These are phyloP conservation scores for Auanema freiburgensis DNA, from an alignment of 2,888 invertebrate genomes.

Conservation along the genomic window DNA sequence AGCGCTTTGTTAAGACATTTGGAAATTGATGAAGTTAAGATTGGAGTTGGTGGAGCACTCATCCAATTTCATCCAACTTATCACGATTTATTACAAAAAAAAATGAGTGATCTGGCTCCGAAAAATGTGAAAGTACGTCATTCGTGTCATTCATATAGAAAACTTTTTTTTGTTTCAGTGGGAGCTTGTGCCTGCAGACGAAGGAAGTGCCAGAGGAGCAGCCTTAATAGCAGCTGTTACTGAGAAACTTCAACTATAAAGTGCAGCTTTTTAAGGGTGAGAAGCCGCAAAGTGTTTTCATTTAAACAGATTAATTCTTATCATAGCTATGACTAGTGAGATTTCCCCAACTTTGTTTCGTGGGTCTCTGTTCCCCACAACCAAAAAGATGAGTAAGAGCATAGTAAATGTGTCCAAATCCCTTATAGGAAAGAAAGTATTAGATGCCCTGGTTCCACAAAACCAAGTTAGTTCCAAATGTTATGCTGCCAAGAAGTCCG, in stretches of 20 bases:
- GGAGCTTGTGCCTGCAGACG: conserved; percentile 63
- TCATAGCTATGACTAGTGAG: too few species aligned
- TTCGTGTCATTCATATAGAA: neutral
- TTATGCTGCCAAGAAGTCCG: too few species aligned
- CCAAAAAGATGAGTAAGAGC: too few species aligned
- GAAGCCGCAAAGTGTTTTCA: too few species aligned
- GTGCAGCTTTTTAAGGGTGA: too few species aligned
- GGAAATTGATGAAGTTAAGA: conserved; percentile 48
- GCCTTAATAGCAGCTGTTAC: conserved; percentile 64
- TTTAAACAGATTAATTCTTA: too few species aligned
- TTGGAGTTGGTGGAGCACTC: conserved; percentile 64
- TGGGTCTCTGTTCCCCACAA: too few species aligned
- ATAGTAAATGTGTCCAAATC: too few species aligned
- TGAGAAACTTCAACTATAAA: conserved; percentile 41
- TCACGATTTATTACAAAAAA: conserved; percentile 54
- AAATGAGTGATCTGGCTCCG: conserved; percentile 58
- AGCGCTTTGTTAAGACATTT: conserved; percentile 61
- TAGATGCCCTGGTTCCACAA: too few species aligned
- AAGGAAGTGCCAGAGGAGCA: conserved; percentile 63
- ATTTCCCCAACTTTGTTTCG: too few species aligned
- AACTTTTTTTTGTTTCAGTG: conserved; percentile 52
- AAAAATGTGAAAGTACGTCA: conserved; percentile 46
- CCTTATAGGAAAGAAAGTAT: too few species aligned
- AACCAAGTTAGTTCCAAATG: too few species aligned
- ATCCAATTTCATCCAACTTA: conserved; percentile 65